phyloP scores from a whole-genome alignment of 1,140 invertebrate species.

The Zaprionus ornatus region DNA sequence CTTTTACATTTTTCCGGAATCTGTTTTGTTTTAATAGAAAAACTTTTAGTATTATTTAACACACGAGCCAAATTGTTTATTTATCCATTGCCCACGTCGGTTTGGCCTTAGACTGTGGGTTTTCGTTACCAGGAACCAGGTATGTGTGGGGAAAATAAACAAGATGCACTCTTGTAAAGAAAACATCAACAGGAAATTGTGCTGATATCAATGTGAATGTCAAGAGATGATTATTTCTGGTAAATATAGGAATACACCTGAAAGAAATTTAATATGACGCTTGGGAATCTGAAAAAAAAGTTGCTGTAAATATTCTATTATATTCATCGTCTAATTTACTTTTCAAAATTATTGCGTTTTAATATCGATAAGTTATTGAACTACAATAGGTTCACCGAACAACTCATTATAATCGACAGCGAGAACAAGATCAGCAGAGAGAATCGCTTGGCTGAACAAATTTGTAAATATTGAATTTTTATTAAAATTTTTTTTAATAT shows the following conservation, averaged over 20 bases:
- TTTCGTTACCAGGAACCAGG: slow-evolving; percentile 42
- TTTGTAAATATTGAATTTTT: neutral
- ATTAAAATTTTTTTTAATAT: neutral
- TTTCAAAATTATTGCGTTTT: neutral
- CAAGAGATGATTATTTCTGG: neutral
- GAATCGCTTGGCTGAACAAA: neutral
- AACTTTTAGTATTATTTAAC: slow-evolving; percentile 1
- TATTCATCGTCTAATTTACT: neutral
- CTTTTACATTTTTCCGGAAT: slow-evolving; percentile 30
- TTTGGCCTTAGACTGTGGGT: slow-evolving; percentile 26
- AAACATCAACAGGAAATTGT: slow-evolving; percentile 27
- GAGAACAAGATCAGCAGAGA: neutral
- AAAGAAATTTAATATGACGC: neutral
- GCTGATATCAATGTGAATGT: slow-evolving; percentile 10
- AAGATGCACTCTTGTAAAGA: slow-evolving; percentile 5
- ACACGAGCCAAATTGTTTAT: slow-evolving; percentile 48
- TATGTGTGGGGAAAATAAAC: neutral
- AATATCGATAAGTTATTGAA: neutral
- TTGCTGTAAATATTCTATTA: neutral
- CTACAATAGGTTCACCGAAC: too few species aligned
- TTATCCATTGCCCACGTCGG: slow-evolving; percentile 32
- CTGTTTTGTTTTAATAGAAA: slow-evolving; percentile 22
- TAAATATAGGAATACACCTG: neutral
- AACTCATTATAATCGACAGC: too few species aligned
- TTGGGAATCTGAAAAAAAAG: neutral